Conservation (phyloP, 2,113 vertebrate species). For the Pelusios castaneus region DNA sequence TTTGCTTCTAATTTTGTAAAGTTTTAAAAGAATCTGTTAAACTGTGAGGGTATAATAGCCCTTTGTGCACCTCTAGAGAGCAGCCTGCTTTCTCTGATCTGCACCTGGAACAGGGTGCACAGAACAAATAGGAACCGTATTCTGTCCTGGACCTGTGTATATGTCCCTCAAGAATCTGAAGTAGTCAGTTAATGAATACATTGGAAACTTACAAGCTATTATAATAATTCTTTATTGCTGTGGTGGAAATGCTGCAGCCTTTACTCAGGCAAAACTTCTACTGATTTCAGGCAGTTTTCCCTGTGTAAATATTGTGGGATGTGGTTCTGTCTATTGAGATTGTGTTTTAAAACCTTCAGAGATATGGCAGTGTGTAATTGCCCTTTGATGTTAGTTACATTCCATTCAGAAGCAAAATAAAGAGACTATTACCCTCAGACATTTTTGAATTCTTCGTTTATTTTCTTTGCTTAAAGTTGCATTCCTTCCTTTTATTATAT, state of each 20-base stretch:
- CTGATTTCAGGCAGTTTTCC: not conserved
- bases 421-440: not conserved
- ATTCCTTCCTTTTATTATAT: not conserved
- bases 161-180: not conserved
- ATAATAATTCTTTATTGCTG: not conserved
- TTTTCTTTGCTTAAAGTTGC: not conserved
- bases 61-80: not conserved
- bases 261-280: not conserved
- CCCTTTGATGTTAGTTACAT: not conserved
- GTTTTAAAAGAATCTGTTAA: conserved; percentile 15
- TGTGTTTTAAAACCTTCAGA: not conserved
- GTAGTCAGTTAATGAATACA: not conserved
- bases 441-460: not conserved
- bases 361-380: not conserved
- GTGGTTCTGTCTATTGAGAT: not conserved
- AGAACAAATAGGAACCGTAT: not conserved
- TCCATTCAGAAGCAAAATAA: not conserved
- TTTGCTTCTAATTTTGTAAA: not conserved
- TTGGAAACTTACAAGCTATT: not conserved
- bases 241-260: not conserved
- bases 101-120: not conserved
- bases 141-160: not conserved
- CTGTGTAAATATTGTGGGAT: not conserved
- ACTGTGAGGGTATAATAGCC: not conserved
- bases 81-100: not conserved